Percentiles rank a stretch among this genome's conserved stretches.
Conservation (phyloP, 2,888 invertebrate genomes). For the Spialia ferax region DNA sequence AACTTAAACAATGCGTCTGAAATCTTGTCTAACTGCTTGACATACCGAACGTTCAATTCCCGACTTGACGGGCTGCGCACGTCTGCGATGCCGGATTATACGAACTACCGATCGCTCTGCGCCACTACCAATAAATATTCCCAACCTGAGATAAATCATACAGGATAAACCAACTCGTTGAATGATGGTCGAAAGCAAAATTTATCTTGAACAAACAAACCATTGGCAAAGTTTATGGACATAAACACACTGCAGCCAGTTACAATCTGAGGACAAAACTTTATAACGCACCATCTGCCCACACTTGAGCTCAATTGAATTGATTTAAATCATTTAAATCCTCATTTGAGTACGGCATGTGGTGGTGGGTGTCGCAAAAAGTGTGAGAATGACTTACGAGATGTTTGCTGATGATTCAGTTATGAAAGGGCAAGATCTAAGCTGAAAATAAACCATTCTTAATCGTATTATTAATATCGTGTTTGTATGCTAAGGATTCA, state of each 20-base stretch:
- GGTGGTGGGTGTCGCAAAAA: conserved; percentile 27
- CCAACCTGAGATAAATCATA: conserved; percentile 41
- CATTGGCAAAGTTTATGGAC: background rate
- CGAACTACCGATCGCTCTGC: conserved; percentile 43
- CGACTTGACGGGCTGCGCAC: conserved; percentile 47
- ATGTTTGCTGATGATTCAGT: background rate
- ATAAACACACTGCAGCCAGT: background rate
- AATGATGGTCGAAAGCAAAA: conserved; percentile 40
- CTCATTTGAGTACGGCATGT: conserved; percentile 25
- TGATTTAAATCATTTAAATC: conserved; percentile 34
- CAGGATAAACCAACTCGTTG: conserved; percentile 39
- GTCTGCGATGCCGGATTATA: conserved; percentile 49
- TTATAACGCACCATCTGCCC: conserved; percentile 29
- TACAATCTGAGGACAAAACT: conserved; percentile 9
- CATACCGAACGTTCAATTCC: conserved; percentile 76
- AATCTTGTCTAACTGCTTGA: conserved; percentile 81
- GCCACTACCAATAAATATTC: conserved; percentile 45
- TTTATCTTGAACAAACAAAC: conserved; percentile 34
- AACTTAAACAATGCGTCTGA: conserved; percentile 82
- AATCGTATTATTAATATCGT: background rate
- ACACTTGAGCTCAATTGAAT: conserved; percentile 34
- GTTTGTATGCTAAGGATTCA: no score
- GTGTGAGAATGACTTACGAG: conserved; percentile 23
- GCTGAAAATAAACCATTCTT: background rate
- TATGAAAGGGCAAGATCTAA: background rate